Evolutionary conservation across 1,140 invertebrate genomes (phyloP), one percentile per base, ranked within the genome.

Genomic region (Sinonovacula constricta): DNA sequence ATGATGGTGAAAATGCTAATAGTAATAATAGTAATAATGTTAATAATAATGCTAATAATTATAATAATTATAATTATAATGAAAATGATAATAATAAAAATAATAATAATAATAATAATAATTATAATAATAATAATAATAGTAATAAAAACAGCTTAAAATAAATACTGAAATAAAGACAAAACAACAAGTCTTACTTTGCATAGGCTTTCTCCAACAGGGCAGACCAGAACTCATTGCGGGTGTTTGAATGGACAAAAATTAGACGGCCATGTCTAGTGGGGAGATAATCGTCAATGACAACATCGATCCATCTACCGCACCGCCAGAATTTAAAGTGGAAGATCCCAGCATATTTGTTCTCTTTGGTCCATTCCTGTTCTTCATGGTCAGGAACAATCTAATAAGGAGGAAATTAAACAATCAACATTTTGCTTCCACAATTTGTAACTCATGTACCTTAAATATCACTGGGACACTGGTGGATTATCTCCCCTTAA

Each of bases 171-270:
- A 7, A n/a, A 66, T 26, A 2, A 49, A 65, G 26, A 45, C 14
- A 12, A 36, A 45, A 24, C 12, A 28, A 72, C 15, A 22, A 33
- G n/a, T 18, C 83, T 81, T 80, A 88, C 87, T 89, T 88, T 30
- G 88, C 88, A 75, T 89, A 89, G 0, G 98, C 98, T 92, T 99
- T 99, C 89, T 99, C 98, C 30, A 99, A 89, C 22, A 99, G 92
- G 0, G 98, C 97, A 88, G 96, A 97, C 98, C 98, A 99, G 91
- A 99, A 99, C 78, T 93, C 92, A 83, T 97, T 88, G 18, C 83
- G 81, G 2, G 81, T 77, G 60, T 86, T 86, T 54, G 89, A 90
- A 74, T 88, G 87, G 12, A 86, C 83, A 60, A 81, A 90, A 24
- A 90, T 88, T 2, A 90, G 75, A 54, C 80, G 72, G 0, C 87